A percentile compares a stretch with the other conserved stretches of the same genome.
Conservation (phyloP, 2,888 invertebrate genomes). For the Dasypogon diadema region DNA sequence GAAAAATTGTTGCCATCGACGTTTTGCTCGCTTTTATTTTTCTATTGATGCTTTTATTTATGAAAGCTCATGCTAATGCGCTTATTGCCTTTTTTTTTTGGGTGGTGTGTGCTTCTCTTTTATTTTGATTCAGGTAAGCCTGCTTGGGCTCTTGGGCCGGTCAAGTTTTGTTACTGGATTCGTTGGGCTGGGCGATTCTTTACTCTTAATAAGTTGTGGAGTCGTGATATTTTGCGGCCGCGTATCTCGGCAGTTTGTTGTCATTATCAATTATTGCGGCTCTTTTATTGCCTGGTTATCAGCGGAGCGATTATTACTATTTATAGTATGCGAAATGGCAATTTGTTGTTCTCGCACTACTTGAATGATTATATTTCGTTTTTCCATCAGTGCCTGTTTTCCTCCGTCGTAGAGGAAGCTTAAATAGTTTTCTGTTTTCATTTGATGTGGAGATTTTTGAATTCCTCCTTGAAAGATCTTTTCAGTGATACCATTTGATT, state of each 20-base stretch:
- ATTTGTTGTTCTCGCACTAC: not conserved
- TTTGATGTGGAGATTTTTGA: too few relatives aligned
- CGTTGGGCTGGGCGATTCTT: too few relatives aligned
- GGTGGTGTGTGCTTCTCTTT: too few relatives aligned
- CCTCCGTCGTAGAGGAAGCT: too few relatives aligned
- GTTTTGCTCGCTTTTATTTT: not conserved
- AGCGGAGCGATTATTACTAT: slow-evolving; percentile 6
- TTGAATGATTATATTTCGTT: too few relatives aligned
- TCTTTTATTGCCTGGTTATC: slow-evolving; percentile 3
- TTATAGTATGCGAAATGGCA: not conserved
- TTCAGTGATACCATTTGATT: too few relatives aligned
- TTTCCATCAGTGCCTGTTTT: too few relatives aligned
- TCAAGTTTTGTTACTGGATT: too few relatives aligned
- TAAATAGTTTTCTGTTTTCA: too few relatives aligned
- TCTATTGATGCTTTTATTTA: not conserved
- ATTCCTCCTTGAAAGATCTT: too few relatives aligned
- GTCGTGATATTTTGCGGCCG: slow-evolving; percentile 12
- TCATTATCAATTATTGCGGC: slow-evolving; percentile 31
- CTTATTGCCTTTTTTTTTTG: not conserved
- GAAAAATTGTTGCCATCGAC: not conserved
- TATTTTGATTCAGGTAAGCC: not conserved
- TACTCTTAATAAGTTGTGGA: not conserved
- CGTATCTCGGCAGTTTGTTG: slow-evolving; percentile 21
- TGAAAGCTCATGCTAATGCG: not conserved
- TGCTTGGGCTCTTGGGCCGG: too few relatives aligned